phyloP scores from a whole-genome alignment of 2,113 vertebrate species.

The Proteles cristata region DNA sequence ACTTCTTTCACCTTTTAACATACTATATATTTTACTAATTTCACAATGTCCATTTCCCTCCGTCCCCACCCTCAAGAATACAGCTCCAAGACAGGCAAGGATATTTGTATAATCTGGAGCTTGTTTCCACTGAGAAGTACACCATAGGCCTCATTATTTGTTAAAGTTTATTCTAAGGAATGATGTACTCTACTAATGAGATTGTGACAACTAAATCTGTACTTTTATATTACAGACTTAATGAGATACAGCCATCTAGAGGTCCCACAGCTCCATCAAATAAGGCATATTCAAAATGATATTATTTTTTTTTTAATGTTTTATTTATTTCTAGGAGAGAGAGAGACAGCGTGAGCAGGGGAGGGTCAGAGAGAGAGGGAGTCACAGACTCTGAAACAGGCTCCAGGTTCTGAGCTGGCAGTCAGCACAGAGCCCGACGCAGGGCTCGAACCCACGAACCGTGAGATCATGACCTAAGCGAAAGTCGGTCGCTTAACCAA shows the following conservation, averaged over 20 bases:
- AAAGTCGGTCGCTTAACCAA: too few species aligned
- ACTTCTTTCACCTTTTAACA: neutral
- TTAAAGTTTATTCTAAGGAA: conserved; percentile 16
- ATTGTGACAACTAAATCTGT: neutral
- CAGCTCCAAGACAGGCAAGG: neutral
- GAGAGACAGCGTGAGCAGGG: too few species aligned
- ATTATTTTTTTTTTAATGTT: too few species aligned
- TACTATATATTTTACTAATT: neutral
- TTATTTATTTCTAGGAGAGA: too few species aligned
- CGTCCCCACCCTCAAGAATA: neutral
- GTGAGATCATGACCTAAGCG: too few species aligned
- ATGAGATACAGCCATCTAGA: neutral
- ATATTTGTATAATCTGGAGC: neutral
- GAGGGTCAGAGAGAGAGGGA: too few species aligned
- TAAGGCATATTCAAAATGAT: neutral
- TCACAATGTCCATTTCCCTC: neutral
- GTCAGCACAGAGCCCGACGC: too few species aligned
- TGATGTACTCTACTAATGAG: neutral
- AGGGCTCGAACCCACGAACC: too few species aligned
- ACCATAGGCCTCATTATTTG: neutral
- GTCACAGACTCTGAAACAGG: too few species aligned
- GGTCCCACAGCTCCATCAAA: neutral
- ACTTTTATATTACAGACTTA: neutral
- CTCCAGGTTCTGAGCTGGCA: too few species aligned
- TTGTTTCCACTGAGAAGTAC: neutral